phyloP scores from a whole-genome alignment of 2,888 invertebrate species.

The Acleris cristana region DNA sequence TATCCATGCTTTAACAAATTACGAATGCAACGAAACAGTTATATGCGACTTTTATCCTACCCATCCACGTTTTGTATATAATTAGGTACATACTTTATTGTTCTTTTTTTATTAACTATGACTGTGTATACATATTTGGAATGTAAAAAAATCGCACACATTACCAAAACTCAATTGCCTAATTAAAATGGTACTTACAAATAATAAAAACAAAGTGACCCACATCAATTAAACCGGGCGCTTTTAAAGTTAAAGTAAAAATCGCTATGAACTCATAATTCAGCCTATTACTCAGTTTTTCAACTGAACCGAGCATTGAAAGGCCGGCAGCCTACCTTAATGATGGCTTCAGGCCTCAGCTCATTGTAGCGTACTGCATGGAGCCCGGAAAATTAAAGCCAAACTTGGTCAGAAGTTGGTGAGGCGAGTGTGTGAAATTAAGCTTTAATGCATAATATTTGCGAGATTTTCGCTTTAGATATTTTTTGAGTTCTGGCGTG shows the following conservation, averaged over 20 bases:
- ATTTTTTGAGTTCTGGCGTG: not conserved
- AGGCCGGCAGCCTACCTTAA: constrained; percentile 61
- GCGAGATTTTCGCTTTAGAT: constrained; percentile 1
- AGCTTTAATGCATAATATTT: constrained; percentile 32
- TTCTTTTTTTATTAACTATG: too few relatives aligned
- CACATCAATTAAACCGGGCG: not conserved
- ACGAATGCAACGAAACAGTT: too few relatives aligned
- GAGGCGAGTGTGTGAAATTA: constrained; percentile 28
- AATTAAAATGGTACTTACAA: not conserved
- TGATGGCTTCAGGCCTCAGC: constrained; percentile 65
- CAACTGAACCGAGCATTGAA: constrained; percentile 49
- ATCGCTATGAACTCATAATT: constrained; percentile 14
- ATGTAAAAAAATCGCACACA: too few relatives aligned
- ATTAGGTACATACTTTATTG: too few relatives aligned
- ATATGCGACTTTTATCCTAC: too few relatives aligned
- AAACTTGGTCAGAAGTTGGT: constrained; percentile 54
- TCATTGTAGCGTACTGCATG: constrained; percentile 62
- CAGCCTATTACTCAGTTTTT: constrained; percentile 32
- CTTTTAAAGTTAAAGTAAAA: not conserved
- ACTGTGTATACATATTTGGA: too few relatives aligned
- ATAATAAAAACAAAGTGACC: constrained; percentile 4
- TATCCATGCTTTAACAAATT: too few relatives aligned
- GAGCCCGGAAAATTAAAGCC: constrained; percentile 74
- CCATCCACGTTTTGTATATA: too few relatives aligned
- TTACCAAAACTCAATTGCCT: too few relatives aligned